These are phyloP conservation scores for Champsocephalus gunnari DNA, from an alignment of 2,797 vertebrate genomes.

Conservation along the genomic window DNA sequence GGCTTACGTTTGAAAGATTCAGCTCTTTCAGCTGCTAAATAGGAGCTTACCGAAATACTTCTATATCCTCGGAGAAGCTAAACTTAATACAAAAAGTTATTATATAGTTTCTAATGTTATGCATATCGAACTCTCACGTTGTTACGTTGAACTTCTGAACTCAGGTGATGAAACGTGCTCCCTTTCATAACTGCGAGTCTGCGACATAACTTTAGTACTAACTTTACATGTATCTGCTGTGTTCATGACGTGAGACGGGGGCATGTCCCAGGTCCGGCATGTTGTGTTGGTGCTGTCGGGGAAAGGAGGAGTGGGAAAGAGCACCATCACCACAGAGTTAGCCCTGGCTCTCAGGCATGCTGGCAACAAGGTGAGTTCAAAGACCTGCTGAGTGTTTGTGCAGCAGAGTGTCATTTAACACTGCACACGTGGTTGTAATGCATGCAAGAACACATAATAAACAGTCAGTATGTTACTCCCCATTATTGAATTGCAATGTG, in stretches of 20 bases:
- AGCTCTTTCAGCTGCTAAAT: neutral
- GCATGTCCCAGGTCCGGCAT: constrained; percentile 84
- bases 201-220: neutral
- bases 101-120: neutral
- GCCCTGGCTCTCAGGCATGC: constrained; percentile 88
- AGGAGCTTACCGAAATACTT: neutral
- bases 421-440: neutral
- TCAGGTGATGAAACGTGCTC: constrained; percentile 11
- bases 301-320: constrained; percentile 97
- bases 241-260: constrained; percentile 61
- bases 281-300: constrained; percentile 93
- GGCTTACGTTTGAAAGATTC: neutral
- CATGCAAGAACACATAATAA: neutral
- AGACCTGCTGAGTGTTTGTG: neutral
- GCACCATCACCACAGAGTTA: constrained; percentile 92
- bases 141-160: constrained; percentile 28
- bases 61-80: neutral
- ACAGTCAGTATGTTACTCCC: neutral
- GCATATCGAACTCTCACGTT: neutral
- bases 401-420: neutral
- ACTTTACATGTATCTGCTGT: no score
- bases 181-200: neutral
- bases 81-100: neutral
- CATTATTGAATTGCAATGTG: neutral
- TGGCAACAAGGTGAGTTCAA: constrained; percentile 89